phyloP scores from a whole-genome alignment of 2,797 vertebrate species.

The Lagorchestes hirsutus region DNA sequence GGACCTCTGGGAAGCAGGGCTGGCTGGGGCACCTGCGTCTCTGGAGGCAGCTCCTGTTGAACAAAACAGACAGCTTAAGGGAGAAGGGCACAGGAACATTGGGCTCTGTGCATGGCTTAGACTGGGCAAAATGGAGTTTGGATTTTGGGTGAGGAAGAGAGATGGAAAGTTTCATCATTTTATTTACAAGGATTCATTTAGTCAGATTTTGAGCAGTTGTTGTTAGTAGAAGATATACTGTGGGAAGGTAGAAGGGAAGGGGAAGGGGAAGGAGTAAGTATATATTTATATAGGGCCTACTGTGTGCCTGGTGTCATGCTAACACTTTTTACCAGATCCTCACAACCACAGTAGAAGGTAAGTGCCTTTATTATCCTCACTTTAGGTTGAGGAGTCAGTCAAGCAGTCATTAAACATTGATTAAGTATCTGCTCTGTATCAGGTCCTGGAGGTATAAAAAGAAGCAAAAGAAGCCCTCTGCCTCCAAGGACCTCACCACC shows the following conservation, averaged over 20 bases:
- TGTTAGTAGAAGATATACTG: not conserved
- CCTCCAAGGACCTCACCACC: not conserved
- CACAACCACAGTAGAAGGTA: not conserved
- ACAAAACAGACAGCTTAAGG: slow-evolving; percentile 43
- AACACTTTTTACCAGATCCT: not conserved
- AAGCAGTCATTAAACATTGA: not conserved
- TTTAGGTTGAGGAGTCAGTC: not conserved
- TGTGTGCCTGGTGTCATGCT: not conserved
- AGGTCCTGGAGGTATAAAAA: not conserved
- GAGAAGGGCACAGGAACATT: slow-evolving; percentile 17
- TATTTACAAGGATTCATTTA: slow-evolving; percentile 39
- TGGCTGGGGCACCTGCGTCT: not conserved
- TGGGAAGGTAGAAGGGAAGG: not conserved
- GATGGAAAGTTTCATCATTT: slow-evolving; percentile 54
- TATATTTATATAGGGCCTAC: not conserved
- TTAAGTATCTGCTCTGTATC: not conserved
- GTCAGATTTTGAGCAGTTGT: slow-evolving; percentile 22
- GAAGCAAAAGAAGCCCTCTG: not conserved
- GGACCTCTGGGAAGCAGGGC: not conserved
- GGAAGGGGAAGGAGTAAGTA: not conserved
- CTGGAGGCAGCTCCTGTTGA: slow-evolving; percentile 28
- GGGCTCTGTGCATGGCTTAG: slow-evolving; percentile 25
- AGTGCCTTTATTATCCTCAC: not conserved
- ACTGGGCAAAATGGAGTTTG: slow-evolving; percentile 33
- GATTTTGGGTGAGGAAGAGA: slow-evolving; percentile 56